These are phyloP conservation scores for Mastigias papua DNA, from an alignment of 30 jellyfish, hydroid and myxozoan genomes.

Conservation along the genomic window DNA sequence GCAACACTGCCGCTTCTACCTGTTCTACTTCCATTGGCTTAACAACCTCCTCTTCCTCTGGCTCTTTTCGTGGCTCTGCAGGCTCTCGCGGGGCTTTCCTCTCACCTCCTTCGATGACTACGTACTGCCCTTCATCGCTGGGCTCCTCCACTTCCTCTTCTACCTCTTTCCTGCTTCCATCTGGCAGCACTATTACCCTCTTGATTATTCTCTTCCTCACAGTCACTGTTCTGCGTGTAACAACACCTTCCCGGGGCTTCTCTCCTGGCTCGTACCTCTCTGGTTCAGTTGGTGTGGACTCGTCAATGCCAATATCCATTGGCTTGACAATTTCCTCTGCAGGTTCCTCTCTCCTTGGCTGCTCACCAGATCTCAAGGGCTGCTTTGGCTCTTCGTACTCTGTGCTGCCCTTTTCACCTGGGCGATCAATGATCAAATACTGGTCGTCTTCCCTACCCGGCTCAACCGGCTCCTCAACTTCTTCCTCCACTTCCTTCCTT, in stretches of 20 bases:
- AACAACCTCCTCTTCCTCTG: constrained; percentile 33
- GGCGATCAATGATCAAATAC: constrained; percentile 45
- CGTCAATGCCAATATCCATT: constrained; percentile 34
- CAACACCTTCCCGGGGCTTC: constrained; percentile 27
- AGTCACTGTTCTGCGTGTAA: constrained; percentile 54
- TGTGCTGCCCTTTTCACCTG: constrained; percentile 47
- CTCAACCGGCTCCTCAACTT: constrained; percentile 31
- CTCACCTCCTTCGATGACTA: background rate
- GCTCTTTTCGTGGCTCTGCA: constrained; percentile 14
- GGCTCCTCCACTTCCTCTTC: constrained; percentile 73
- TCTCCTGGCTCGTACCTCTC: constrained; percentile 38
- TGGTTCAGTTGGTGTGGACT: constrained; percentile 28
- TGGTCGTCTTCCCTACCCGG: constrained; percentile 5
- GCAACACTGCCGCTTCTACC: constrained; percentile 21
- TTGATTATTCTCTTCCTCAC: constrained; percentile 60
- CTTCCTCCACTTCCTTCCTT: constrained; percentile 77
- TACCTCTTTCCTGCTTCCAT: constrained; percentile 77
- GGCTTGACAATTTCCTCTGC: constrained; percentile 39
- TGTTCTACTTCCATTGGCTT: constrained; percentile 61
- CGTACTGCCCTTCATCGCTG: background rate
- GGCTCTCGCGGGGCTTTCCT: background rate
- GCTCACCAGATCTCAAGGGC: constrained; percentile 4
- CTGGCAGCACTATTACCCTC: constrained; percentile 68
- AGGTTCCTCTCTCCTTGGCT: background rate
- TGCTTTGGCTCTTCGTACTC: constrained; percentile 45